Percentiles rank a stretch among this genome's conserved stretches.
Conservation (phyloP, 2,888 invertebrate species). For the Elysia crispata region DNA sequence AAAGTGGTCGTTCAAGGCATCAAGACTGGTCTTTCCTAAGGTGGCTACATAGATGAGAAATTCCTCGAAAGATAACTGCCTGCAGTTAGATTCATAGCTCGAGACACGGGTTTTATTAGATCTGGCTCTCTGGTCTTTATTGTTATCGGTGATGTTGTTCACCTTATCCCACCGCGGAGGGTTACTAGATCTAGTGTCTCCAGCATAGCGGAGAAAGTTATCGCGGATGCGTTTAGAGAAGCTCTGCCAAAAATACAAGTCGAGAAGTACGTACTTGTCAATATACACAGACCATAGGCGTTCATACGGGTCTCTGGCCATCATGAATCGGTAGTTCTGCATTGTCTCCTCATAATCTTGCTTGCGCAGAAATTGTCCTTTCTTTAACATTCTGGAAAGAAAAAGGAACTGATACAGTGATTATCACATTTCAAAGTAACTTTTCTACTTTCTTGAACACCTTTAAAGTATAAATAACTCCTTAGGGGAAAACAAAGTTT, state of each 20-base stretch:
- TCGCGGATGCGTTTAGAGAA: constrained; percentile 41
- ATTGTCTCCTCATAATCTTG: constrained; percentile 10
- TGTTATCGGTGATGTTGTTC: not conserved
- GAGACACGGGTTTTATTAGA: not conserved
- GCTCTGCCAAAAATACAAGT: constrained; percentile 53
- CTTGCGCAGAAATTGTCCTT: not conserved
- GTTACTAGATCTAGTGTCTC: too few relatives aligned
- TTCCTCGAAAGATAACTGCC: constrained; percentile 52
- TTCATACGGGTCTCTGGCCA: constrained; percentile 54
- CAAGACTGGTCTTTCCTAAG: not conserved
- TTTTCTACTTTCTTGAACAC: too few relatives aligned
- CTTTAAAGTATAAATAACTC: too few relatives aligned
- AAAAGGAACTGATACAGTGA: not conserved
- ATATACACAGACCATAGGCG: constrained; percentile 58
- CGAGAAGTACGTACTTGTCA: constrained; percentile 57
- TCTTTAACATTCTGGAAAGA: not conserved
- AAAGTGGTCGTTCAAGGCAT: constrained; percentile 54
- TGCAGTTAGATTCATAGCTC: not conserved
- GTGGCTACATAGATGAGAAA: constrained; percentile 52
- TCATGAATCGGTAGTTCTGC: constrained; percentile 54
- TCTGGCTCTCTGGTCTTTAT: not conserved
- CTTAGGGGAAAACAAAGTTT: not conserved
- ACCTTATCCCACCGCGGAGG: not conserved
- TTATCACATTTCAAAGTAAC: too few relatives aligned
- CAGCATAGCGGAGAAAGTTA: not conserved